Conservation (phyloP, 1,140 invertebrate species). For the Drosophila quadrilineata region DNA sequence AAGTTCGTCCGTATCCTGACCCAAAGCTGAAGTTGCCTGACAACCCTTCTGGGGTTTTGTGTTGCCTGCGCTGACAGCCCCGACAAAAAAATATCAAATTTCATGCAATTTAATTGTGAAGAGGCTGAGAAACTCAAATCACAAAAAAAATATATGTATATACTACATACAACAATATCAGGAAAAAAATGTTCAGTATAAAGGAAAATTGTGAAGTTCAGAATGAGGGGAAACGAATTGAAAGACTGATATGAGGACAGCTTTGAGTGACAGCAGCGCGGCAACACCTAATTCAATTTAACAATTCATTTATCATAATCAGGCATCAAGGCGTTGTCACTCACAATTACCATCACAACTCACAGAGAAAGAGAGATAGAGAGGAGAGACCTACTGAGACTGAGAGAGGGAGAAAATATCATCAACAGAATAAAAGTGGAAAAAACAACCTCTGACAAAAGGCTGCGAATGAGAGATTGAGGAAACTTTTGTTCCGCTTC, state of each 20-base stretch:
- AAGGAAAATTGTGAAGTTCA: conserved; percentile 2
- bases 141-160: conserved; percentile 9
- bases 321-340: conserved; percentile 78
- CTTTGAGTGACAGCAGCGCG: conserved; percentile 71
- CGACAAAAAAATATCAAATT: conserved; percentile 75
- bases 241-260: conserved; percentile 50
- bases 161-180: too few relatives aligned
- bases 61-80: conserved; percentile 34
- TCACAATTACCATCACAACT: conserved; percentile 79
- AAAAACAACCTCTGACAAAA: conserved; percentile 30
- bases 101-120: conserved; percentile 76
- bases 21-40: neutral
- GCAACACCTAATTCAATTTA: conserved; percentile 80
- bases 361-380: conserved; percentile 7
- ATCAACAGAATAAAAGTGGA: conserved; percentile 25
- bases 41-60: conserved; percentile 49
- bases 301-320: conserved; percentile 80
- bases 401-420: conserved; percentile 14
- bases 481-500: conserved; percentile 44
- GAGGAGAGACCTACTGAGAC: neutral
- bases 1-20: conserved; percentile 10
- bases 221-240: neutral
- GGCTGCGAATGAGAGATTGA: conserved; percentile 14
- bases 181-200: neutral
- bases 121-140: conserved; percentile 43